Conservation (phyloP, 1,140 invertebrate genomes). For the Bilobella aurantiaca region DNA sequence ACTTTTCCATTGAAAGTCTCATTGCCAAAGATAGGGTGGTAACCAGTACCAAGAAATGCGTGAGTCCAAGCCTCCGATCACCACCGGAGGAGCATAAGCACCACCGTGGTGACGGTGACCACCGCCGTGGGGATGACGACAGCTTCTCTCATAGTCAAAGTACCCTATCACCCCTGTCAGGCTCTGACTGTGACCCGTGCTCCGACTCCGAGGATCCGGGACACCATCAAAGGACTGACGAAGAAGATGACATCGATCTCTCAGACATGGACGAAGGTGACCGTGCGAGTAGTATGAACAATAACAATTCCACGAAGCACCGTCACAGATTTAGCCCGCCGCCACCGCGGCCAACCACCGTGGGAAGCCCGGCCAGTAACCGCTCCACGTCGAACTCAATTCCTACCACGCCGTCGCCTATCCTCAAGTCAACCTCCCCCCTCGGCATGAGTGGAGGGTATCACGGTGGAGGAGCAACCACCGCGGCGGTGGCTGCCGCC, state of each 20-base stretch:
- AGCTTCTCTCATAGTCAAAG: not conserved
- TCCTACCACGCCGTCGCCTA: not conserved
- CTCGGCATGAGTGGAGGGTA: not conserved
- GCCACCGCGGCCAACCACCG: not conserved
- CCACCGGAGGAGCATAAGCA: too few relatives aligned
- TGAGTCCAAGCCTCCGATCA: too few relatives aligned
- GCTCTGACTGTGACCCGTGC: slow-evolving; percentile 3
- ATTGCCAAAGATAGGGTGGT: slow-evolving; percentile 35
- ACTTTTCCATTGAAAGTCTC: slow-evolving; percentile 35
- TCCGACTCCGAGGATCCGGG: slow-evolving; percentile 10
- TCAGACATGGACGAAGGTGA: slow-evolving; percentile 2
- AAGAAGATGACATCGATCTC: slow-evolving; percentile 6
- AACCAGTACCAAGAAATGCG: too few relatives aligned
- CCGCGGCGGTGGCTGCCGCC: slow-evolving; percentile 16
- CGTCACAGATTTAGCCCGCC: not conserved
- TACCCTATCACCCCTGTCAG: slow-evolving; percentile 1
- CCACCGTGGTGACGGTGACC: too few relatives aligned
- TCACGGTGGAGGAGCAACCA: not conserved
- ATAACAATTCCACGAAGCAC: slow-evolving; percentile 9
- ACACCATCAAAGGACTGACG: slow-evolving; percentile 6
- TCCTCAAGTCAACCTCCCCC: not conserved
- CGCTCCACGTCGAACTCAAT: not conserved
- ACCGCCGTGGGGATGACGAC: slow-evolving; percentile 9
- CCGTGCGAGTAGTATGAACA: not conserved
- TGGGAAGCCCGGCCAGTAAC: not conserved